Conservation (phyloP, 1,140 invertebrate species). For the Himalopsyche phryganea region DNA sequence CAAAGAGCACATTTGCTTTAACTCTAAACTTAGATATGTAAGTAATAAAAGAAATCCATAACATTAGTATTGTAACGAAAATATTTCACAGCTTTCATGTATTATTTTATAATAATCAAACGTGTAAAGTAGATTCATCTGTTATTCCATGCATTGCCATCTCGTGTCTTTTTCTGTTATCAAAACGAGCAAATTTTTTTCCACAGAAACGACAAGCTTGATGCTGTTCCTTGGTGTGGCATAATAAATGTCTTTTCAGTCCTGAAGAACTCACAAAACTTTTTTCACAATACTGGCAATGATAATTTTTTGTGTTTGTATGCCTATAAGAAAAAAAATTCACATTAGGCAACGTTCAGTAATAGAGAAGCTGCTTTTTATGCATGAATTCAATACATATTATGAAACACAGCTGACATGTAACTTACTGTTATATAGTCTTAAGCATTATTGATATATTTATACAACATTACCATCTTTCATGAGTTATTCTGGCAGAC, state of each 20-base stretch:
- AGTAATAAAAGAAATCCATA: no score
- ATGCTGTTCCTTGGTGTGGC: constrained; percentile 25
- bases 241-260: constrained; percentile 28
- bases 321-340: constrained; percentile 26
- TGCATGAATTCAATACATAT: no score
- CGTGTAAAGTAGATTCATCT: constrained; percentile 5
- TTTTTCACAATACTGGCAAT: constrained; percentile 28
- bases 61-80: no score
- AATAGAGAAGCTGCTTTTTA: no score
- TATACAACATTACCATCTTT: constrained; percentile 32
- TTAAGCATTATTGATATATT: background rate
- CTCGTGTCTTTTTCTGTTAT: constrained; percentile 31
- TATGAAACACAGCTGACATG: no score
- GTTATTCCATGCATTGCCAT: constrained; percentile 28
- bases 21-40: no score
- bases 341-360: no score
- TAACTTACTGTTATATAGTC: background rate
- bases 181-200: constrained; percentile 28
- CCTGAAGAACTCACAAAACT: constrained; percentile 32
- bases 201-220: constrained; percentile 28
- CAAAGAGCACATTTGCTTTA: no score
- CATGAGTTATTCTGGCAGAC: constrained; percentile 24
- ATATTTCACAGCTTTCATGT: no score
- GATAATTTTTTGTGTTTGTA: constrained; percentile 29
- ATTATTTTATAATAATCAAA: no score